These are phyloP conservation scores for Trichogramma evanescens DNA, from an alignment of 2,888 invertebrate species.

Conservation along the genomic window DNA sequence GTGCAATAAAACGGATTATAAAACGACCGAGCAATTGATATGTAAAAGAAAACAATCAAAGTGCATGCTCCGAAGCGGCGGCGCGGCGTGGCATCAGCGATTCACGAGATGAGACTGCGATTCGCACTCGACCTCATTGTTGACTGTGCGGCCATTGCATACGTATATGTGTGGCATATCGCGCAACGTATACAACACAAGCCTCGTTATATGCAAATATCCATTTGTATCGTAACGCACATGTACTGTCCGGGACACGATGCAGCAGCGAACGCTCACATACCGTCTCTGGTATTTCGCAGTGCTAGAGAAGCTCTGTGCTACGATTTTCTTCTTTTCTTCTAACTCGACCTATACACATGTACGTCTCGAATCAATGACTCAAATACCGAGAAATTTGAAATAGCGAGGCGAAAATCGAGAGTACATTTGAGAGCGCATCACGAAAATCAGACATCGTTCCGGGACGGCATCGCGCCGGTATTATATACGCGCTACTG, in stretches of 20 bases:
- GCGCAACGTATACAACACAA: background rate
- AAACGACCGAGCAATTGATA: no score
- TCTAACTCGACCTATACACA: background rate
- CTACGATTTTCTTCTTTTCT: background rate
- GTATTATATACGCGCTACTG: background rate
- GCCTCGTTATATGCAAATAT: conserved; percentile 6
- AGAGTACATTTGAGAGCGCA: conserved; percentile 10
- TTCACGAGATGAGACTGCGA: no score
- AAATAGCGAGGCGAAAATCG: background rate
- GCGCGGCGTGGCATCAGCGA: no score
- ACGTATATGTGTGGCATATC: no score
- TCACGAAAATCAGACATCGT: background rate
- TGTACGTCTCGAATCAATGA: no score
- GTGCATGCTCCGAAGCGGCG: no score
- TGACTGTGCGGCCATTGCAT: background rate
- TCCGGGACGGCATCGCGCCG: background rate
- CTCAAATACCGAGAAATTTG: conserved; percentile 3
- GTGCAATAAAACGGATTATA: no score
- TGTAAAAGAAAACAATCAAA: no score
- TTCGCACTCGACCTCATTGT: conserved; percentile 1
- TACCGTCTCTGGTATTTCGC: no score
- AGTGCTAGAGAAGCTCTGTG: background rate
- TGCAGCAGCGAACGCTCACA: no score
- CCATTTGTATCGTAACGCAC: background rate
- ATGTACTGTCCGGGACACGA: no score